Evolutionary conservation across 2,113 vertebrate genomes (phyloP).

Genomic region (Dasyurus viverrinus): DNA sequence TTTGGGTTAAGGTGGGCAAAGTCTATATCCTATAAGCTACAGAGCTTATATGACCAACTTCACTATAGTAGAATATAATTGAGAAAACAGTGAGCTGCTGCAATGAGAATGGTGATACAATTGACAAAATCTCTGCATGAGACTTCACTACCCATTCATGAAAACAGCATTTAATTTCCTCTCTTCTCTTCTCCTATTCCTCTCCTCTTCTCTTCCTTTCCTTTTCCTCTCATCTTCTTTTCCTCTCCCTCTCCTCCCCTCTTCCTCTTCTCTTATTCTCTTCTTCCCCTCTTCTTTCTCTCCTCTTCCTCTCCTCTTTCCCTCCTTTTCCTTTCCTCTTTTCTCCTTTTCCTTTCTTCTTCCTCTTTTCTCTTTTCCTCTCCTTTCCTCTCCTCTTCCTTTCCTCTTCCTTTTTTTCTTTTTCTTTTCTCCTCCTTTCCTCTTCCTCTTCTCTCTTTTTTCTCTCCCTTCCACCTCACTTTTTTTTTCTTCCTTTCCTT

Average conservation of each 20-base stretch:
- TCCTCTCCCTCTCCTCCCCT: no score
- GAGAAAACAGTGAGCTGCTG: not conserved
- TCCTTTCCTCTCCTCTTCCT: not conserved
- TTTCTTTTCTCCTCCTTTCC: not conserved
- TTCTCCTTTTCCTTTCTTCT: not conserved
- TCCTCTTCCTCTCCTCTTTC: no score
- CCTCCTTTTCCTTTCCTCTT: no score
- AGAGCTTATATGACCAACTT: not conserved
- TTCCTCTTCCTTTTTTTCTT: no score
- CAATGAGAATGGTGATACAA: not conserved
- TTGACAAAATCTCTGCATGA: not conserved
- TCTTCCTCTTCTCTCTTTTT: accelerated
- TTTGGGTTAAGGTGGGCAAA: not conserved
- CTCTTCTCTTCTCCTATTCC: no score
- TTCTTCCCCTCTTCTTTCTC: not conserved
- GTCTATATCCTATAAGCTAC: not conserved
- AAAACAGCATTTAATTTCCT: not conserved
- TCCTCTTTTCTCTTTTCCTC: not conserved
- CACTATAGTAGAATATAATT: not conserved
- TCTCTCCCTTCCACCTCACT: accelerated
- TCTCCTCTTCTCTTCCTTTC: no score
- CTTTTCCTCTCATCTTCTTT: no score
- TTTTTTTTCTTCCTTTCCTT: not conserved
- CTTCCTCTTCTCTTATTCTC: no score
- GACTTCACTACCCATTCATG: not conserved